Base-by-base conservation (phyloP, 2,888 invertebrate genomes). In the Lasioglossum malachurum region DNA sequence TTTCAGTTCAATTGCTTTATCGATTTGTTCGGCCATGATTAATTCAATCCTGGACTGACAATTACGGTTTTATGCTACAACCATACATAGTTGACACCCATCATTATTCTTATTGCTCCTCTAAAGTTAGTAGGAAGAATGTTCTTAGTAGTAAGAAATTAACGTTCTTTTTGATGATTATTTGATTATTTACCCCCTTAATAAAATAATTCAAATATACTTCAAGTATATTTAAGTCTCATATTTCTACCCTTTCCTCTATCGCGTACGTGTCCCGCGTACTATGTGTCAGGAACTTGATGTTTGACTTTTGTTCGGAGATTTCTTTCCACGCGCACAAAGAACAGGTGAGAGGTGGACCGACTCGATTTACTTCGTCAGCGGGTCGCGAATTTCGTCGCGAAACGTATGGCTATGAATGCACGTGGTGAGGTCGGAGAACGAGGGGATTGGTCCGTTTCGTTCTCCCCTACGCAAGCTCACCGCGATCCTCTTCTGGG, bases 381-480 rank as follows among this genome's bases (percentile, higher is more conserved):
- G 5, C 5, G 19, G 75, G 38, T 31, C 31, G n/a, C 44, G 49
- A 38, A 53, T 60, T 64, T 35, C 49, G 53, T 76, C 69, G 49
- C 46, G 71, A 46, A 84, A 78, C 57, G 75, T 74, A 82, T 72
- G 78, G 23, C 76, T 57, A 82, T 64, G 75, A 76, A 84, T 91
- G 83, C 91, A 91, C 91, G 92, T 91, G 91, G 90, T 76, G 77
- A 84, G 79, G 46, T 57, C 75, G 73, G 73, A 83, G 71, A 81
- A 85, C 84, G 81, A 86, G 87, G 83, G 87, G 86, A 90, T 91
- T 87, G 92, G 87, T 78, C 80, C 82, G 81, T 75, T 69, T 53
- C 49, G 84, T 85, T 78, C 88, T 88, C 88, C 88, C 92, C 88
- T 91, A 91, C 91, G 91, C 91, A 91, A 91, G 83, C 92, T 84